Percentiles rank a stretch among this genome's conserved stretches.
phyloP scores from a whole-genome alignment of 2,113 vertebrate species.

The Lanius ludovicianus region DNA sequence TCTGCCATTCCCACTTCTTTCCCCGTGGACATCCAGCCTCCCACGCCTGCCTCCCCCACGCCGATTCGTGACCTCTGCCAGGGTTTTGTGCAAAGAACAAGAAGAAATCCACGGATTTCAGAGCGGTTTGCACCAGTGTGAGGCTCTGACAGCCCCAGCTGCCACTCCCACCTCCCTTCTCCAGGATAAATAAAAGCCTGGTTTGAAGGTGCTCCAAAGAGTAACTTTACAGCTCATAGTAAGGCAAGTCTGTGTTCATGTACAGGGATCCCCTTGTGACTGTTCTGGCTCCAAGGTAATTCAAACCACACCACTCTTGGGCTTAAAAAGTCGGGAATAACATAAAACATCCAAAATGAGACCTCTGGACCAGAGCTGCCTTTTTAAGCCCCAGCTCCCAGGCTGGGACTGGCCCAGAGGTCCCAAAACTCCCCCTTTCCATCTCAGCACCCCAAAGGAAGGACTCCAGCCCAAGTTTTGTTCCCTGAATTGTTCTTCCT shows the following conservation, averaged over 20 bases:
- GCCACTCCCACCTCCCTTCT: neutral
- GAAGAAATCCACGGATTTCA: accelerated
- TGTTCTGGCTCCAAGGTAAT: neutral
- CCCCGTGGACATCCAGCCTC: neutral
- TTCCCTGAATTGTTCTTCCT: neutral
- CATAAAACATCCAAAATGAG: neutral
- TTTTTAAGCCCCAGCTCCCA: accelerated
- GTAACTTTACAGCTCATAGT: accelerated
- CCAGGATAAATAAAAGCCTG: no score
- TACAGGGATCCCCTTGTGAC: accelerated
- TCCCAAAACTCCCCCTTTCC: neutral
- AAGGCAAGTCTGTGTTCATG: accelerated
- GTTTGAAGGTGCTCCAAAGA: accelerated
- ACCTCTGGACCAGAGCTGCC: neutral
- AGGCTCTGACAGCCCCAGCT: neutral
- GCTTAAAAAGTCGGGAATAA: neutral
- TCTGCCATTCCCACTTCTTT: neutral
- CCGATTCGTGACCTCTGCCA: accelerated
- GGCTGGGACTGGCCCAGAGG: neutral
- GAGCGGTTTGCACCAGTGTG: accelerated
- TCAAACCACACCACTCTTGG: neutral
- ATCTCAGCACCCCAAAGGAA: neutral
- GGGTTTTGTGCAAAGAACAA: accelerated
- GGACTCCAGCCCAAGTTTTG: accelerated
- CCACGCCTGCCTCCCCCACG: neutral